These are phyloP conservation scores for Ispidina lecontei DNA, from an alignment of 2,797 vertebrate genomes.

Conservation along the genomic window DNA sequence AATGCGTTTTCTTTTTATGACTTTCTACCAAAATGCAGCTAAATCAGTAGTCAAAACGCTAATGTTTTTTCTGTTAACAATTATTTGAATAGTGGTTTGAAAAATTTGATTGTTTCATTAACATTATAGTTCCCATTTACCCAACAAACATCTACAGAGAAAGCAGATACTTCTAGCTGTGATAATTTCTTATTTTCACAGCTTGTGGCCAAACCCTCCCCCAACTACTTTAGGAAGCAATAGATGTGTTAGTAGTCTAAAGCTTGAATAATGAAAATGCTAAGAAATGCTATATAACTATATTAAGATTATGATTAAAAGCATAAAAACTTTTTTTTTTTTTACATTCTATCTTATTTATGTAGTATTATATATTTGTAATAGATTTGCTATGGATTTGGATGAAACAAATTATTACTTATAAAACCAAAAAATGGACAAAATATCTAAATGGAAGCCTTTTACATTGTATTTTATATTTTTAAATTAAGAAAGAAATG, in stretches of 20 bases:
- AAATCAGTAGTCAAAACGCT: conserved; percentile 28
- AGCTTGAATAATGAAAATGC: not conserved
- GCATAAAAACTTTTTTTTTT: not conserved
- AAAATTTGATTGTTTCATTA: not conserved
- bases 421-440: not conserved
- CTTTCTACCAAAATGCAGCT: conserved; percentile 34
- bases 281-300: not conserved
- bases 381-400: not conserved
- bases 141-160: not conserved
- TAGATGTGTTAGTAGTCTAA: not conserved
- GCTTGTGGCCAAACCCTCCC: not conserved
- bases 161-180: not conserved
- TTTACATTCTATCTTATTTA: not conserved
- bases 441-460: not conserved
- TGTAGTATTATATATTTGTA: not conserved
- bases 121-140: not conserved
- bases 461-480: not conserved
- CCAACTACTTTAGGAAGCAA: not conserved
- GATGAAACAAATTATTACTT: not conserved
- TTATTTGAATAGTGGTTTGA: not conserved
- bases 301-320: not conserved
- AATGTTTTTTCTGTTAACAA: conserved; percentile 20
- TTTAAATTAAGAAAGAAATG: not conserved
- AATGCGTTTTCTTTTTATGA: not conserved
- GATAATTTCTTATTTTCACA: conserved; percentile 28